Conservation (phyloP, 2,113 vertebrate genomes). For the Chiloscyllium plagiosum region DNA sequence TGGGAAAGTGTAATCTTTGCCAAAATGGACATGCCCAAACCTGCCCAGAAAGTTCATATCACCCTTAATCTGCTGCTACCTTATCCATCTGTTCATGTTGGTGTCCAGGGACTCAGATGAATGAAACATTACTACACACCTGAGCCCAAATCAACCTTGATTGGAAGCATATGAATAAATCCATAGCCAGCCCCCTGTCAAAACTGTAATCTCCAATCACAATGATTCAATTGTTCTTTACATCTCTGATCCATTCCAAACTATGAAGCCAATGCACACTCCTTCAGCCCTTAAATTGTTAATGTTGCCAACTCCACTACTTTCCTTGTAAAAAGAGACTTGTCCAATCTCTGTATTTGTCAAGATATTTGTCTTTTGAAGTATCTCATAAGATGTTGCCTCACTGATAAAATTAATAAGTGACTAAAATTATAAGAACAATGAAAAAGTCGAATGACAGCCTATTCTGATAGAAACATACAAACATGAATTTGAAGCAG, state of each 20-base stretch:
- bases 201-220: neutral
- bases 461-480: neutral
- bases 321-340: neutral
- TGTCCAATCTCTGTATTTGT: neutral
- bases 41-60: constrained; percentile 49
- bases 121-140: constrained; percentile 39
- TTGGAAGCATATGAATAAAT: constrained; percentile 10
- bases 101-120: constrained; percentile 38
- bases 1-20: constrained; percentile 46
- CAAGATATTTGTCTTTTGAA: neutral
- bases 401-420: too few relatives aligned
- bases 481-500: too few relatives aligned
- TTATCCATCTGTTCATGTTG: constrained; percentile 41
- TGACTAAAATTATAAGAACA: too few relatives aligned
- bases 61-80: constrained; percentile 41
- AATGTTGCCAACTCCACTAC: neutral
- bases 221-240: constrained; percentile 13
- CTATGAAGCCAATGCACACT: neutral
- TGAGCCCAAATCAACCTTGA: constrained; percentile 31
- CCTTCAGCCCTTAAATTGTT: neutral
- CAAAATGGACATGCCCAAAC: constrained; percentile 55
- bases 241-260: neutral
- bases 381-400: neutral
- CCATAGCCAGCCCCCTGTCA: neutral
- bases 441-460: neutral